Evolutionary conservation across 2,113 vertebrate genomes (phyloP), one percentile per base, ranked within the genome.

Genomic region (Xenopus tropicalis): DNA sequence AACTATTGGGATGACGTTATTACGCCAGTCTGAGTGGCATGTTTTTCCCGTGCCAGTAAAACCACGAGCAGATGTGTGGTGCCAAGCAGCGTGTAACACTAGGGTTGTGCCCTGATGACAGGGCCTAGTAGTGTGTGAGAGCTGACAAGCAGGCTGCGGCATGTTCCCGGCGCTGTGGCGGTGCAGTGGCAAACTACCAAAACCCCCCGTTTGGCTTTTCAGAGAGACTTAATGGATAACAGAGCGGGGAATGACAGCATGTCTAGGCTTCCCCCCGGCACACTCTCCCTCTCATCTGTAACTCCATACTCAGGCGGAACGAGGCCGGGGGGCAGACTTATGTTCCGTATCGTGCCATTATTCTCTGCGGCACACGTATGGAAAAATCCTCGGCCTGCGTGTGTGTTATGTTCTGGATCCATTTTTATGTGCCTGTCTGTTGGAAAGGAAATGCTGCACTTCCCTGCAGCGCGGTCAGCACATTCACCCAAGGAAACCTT

Each of bases 191-290:
- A 48, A 2, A 21, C 23, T 42, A 57, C 46, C 61, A 51, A 25
- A 37, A 37, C 48, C 25, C 19, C 20, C 25, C 20, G 24, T 54
- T 65, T 75, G 81, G 61, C 58, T 80, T 72, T 70, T 52, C 6
- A 76, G 51, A 78, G 7, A 66, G 13, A 23, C 44, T 46, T 46
- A 66, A 66, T 66, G 43, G 43, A 66, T 66, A 46, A 66, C 37
- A 46, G 43, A 48, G 64, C 10, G 19, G 42, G 20, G 17, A 43
- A 63, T 71, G 48, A 51, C 59, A 63, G 24, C 70, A 71, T 20
- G 70, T 71, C 70, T 71, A 17, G n/a, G 23, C 64, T 44, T 22
- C 4, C 24, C 20, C 69, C 20, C 17, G 25, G n/a, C 44, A 46
- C 61, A 20, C 21, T 23, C 20, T 29, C 22, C 3, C 56, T 22